Conservation (phyloP, 2,888 invertebrate genomes). For the Tachina lurida region DNA sequence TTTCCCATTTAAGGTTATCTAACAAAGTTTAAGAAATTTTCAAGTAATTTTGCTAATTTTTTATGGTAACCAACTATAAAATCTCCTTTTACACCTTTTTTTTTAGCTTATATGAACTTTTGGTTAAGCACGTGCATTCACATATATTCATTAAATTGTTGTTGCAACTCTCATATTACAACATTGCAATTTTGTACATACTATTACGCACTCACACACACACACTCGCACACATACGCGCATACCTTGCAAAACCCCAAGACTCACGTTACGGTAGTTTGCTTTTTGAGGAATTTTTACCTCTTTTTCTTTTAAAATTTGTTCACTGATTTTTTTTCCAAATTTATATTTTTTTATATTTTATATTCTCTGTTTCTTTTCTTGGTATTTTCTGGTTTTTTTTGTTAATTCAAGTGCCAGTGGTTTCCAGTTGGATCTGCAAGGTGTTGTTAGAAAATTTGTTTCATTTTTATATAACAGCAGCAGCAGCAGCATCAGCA, state of each 20-base stretch:
- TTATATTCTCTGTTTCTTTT: slow-evolving; percentile 1
- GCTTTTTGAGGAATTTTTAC: slow-evolving; percentile 62
- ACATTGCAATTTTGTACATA: slow-evolving; percentile 33
- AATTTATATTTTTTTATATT: background rate
- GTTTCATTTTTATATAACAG: slow-evolving; percentile 53
- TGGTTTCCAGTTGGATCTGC: slow-evolving; percentile 44
- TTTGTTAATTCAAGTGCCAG: slow-evolving; percentile 8
- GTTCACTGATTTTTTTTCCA: background rate
- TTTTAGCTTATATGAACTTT: too few species aligned
- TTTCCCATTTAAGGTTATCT: too few species aligned
- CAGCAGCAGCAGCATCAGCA: background rate
- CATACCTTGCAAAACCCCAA: slow-evolving; percentile 44
- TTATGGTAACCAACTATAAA: background rate
- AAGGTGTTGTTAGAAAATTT: slow-evolving; percentile 71
- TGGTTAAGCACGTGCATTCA: too few species aligned
- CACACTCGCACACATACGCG: background rate
- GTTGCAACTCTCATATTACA: slow-evolving; percentile 17
- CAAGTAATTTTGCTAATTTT: too few species aligned
- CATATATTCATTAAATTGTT: slow-evolving; percentile 16
- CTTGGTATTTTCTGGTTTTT: background rate
- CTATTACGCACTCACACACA: background rate
- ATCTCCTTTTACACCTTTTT: too few species aligned
- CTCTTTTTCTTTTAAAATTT: slow-evolving; percentile 27
- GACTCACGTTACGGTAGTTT: slow-evolving; percentile 61
- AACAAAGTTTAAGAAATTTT: too few species aligned